Base-by-base conservation (phyloP, 64 coral and sea anemone species). In the Montipora cactus region DNA sequence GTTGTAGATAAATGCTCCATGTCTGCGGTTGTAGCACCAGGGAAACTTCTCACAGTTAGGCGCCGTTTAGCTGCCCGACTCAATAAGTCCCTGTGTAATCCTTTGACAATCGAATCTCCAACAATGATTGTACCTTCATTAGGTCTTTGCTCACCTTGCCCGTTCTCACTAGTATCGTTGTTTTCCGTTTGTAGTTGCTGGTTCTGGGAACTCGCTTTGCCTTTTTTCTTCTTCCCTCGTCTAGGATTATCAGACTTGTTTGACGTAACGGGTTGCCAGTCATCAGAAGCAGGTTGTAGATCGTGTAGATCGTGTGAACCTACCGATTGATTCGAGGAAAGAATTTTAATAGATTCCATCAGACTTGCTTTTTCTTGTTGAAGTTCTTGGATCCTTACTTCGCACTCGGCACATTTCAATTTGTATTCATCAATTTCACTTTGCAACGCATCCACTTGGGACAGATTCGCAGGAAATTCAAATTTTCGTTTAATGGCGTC, bases 351-450 rank as follows among this genome's bases (percentile, higher is more conserved):
- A 7, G 7, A 46, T 77, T 77, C 74, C 25, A 77, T 46, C 52
- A 55, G 52, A 52, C 77, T 52, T 52, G 77, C 77, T 37, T 37
- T 37, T 37, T 37, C 28, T 37, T 37, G 28, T 52, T 79, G 67
- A 69, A 69, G n/a, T 55, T 55, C 52, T 55, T 78, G 76, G 47
- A 78, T 78, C 13, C 9, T 77, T 49, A 47, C 44, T 48, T 77
- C 15, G 75, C 9, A 7, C 6, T 55, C 52, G 52, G 52, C 52
- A 10, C 52, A 55, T 55, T 55, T 55, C 19, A 75, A 75, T 75
- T 75, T 75, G 22, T 75, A 75, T 75, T 75, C 73, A 75, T 75
- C 73, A 75, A 75, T 75, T 75, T 75, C 73, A 75, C 73, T n/a
- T 75, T 75, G 73, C 73, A 75, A 75, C 22, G 73, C 73, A 75